A percentile compares a stretch with the other conserved stretches of the same genome.
phyloP scores from a whole-genome alignment of 1,140 invertebrate species.

The Oedothorax gibbosus region DNA sequence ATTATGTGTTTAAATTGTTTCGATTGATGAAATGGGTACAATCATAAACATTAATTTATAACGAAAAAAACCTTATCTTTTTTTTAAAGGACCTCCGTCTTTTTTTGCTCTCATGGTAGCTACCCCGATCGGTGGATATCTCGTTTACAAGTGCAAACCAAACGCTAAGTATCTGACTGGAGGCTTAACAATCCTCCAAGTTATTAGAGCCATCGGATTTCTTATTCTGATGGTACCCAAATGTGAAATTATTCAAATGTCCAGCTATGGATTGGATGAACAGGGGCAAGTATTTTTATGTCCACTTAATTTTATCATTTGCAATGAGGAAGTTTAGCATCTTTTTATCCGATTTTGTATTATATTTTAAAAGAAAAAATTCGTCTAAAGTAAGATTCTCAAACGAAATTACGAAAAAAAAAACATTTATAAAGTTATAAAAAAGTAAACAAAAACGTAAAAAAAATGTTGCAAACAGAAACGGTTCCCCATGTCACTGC shows the following conservation, averaged over 20 bases:
- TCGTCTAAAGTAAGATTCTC: no score
- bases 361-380: no score
- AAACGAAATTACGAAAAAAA: no score
- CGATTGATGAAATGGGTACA: no score
- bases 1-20: no score
- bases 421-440: no score
- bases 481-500: no score
- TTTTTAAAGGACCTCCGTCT: conserved; percentile 70
- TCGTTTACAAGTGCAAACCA: conserved; percentile 79
- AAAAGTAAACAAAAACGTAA: no score
- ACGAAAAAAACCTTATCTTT: neutral
- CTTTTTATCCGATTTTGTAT: no score
- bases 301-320: no score
- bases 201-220: conserved; percentile 76
- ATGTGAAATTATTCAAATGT: conserved; percentile 70
- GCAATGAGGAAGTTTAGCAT: no score
- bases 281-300: neutral
- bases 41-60: neutral
- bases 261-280: conserved; percentile 5
- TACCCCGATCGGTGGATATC: conserved; percentile 75
- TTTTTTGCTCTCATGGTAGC: conserved; percentile 78
- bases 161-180: conserved; percentile 76
- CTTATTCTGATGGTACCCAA: conserved; percentile 78
- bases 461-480: no score
- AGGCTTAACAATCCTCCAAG: conserved; percentile 79